A percentile compares a stretch with the other conserved stretches of the same genome.
Conservation (phyloP, 2,113 vertebrate species). For the Chrysochloris asiatica region DNA sequence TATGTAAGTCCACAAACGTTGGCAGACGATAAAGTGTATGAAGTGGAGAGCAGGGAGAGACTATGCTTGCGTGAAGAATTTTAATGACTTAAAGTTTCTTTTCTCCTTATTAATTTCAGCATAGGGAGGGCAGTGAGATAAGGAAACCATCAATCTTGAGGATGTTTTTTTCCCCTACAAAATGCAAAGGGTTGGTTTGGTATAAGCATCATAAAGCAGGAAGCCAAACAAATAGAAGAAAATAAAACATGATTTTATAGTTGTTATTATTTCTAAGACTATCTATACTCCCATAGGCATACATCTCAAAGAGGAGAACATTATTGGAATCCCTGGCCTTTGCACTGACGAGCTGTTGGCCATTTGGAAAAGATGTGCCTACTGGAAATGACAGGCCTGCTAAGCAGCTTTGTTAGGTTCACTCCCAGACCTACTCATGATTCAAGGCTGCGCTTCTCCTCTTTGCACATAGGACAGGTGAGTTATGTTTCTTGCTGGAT, state of each 20-base stretch:
- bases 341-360: background rate
- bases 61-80: constrained; percentile 37
- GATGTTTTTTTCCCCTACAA: constrained; percentile 35
- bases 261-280: constrained; percentile 60
- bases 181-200: constrained; percentile 43
- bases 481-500: constrained; percentile 25
- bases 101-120: constrained; percentile 75
- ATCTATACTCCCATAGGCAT: background rate
- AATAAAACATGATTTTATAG: constrained; percentile 64
- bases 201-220: constrained; percentile 52
- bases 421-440: background rate
- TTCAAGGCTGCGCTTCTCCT: constrained; percentile 17
- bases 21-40: constrained; percentile 46
- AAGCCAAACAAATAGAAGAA: constrained; percentile 62
- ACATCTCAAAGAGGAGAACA: background rate
- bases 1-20: constrained; percentile 12
- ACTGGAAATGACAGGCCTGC: background rate
- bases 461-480: background rate
- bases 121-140: constrained; percentile 67
- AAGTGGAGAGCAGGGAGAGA: constrained; percentile 50
- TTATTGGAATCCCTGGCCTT: background rate
- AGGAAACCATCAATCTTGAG: constrained; percentile 67
- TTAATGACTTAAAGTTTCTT: constrained; percentile 78
- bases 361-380: constrained; percentile 37
- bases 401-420: background rate